Conservation (phyloP, 1,140 invertebrate genomes). For the Drosophila sucinea region DNA sequence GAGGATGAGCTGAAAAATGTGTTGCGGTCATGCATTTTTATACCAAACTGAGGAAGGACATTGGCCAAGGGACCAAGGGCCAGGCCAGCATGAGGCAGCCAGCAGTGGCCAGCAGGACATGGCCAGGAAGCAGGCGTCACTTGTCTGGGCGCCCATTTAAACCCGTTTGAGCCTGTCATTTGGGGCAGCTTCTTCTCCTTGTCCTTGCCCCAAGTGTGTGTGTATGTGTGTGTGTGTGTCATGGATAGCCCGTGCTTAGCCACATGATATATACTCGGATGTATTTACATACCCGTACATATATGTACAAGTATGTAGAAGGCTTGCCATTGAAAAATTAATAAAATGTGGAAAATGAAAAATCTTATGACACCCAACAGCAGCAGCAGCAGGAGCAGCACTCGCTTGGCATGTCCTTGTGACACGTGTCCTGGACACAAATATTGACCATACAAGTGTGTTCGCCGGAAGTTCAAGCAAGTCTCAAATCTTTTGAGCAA, state of each 20-base stretch:
- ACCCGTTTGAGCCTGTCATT: conserved; percentile 24
- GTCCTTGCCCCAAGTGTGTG: background rate
- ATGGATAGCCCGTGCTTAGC: conserved; percentile 8
- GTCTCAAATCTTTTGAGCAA: conserved; percentile 59
- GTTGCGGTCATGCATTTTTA: conserved; percentile 78
- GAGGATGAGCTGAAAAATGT: conserved; percentile 62
- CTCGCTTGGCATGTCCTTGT: conserved; percentile 4
- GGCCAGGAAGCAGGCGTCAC: conserved; percentile 17
- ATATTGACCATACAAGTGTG: conserved; percentile 48
- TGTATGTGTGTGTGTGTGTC: background rate
- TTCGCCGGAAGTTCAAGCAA: background rate
- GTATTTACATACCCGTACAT: background rate
- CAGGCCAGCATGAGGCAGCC: conserved; percentile 24
- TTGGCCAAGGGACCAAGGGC: background rate
- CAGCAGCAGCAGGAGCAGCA: conserved; percentile 27
- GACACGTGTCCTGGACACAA: conserved; percentile 33
- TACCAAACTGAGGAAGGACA: conserved; percentile 24
- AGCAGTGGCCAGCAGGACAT: conserved; percentile 26
- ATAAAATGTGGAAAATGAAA: conserved; percentile 13
- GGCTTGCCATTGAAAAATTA: conserved; percentile 9
- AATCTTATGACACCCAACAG: conserved; percentile 20
- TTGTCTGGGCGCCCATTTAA: conserved; percentile 14
- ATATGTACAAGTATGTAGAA: too few relatives aligned
- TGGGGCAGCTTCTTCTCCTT: conserved; percentile 3
- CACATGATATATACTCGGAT: conserved; percentile 20